A percentile compares a stretch with the other conserved stretches of the same genome.
phyloP scores from a whole-genome alignment of 1,140 invertebrate species.

The Luehdorfia chinensis region DNA sequence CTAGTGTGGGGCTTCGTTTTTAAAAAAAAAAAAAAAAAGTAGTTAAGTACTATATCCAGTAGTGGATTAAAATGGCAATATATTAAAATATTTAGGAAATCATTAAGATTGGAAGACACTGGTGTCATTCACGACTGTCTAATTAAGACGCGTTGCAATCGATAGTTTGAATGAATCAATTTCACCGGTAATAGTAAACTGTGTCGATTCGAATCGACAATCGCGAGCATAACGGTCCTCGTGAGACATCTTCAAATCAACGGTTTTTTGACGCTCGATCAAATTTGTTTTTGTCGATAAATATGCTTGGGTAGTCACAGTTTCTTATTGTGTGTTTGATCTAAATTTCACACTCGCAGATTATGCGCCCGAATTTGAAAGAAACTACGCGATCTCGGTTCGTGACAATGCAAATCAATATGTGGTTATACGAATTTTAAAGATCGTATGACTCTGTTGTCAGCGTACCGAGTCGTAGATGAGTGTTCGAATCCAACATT shows the following conservation, averaged over 20 bases:
- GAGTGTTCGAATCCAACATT: too few relatives aligned
- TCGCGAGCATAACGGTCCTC: conserved; percentile 4
- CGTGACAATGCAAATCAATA: conserved; percentile 2
- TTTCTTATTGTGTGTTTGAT: neutral
- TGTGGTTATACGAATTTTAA: neutral
- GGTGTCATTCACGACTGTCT: too few relatives aligned
- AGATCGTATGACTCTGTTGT: too few relatives aligned
- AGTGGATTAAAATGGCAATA: too few relatives aligned
- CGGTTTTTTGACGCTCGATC: neutral
- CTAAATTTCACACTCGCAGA: conserved; percentile 8
- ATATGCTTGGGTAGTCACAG: neutral
- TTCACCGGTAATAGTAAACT: conserved; percentile 1
- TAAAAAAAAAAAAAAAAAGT: too few relatives aligned
- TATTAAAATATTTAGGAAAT: too few relatives aligned
- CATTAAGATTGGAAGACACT: too few relatives aligned
- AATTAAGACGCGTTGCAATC: too few relatives aligned
- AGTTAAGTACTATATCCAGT: too few relatives aligned
- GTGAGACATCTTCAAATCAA: conserved; percentile 7
- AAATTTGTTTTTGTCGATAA: conserved; percentile 6
- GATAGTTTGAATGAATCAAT: conserved; percentile 4
- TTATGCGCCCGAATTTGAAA: too few relatives aligned
- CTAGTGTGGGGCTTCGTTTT: too few relatives aligned
- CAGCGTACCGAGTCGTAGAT: too few relatives aligned
- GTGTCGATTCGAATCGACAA: conserved; percentile 9
- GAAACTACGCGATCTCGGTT: neutral